Evolutionary conservation across 2,888 invertebrate species (phyloP), one percentile per base, ranked within the genome.

Genomic region (Coelopa pilipes): DNA sequence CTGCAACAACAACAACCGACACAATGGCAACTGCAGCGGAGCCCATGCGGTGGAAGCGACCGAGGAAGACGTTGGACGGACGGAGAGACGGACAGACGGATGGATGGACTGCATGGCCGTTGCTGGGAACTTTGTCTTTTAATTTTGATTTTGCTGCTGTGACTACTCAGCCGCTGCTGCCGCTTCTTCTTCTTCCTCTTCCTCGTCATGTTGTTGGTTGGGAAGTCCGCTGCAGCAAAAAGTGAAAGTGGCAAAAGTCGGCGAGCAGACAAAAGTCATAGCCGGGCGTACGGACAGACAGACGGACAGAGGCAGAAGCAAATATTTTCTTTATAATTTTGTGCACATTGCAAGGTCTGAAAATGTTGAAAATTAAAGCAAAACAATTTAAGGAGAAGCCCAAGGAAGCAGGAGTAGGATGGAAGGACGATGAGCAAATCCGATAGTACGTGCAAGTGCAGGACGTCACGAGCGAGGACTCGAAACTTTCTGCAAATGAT

Each of bases 221-320:
- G n/a, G 46, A 46, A 53, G 67, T 55, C 24, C 34, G 65, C 24
- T 47, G 60, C 47, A 60, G 62, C 69, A 76, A 76, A 78, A 81
- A 83, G 81, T 83, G 81, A 81, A 81, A 81, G 81, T 81, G 82
- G 77, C 78, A 81, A 75, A 78, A 76, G 75, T 74, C 72, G 76
- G 76, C 76, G 53, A 34, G 34, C 34, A 34, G 34, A 34, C 34
- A 34, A 34, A 34, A 34, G 34, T 34, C 34, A 34, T 34, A 34
- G 34, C 34, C 34, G 34, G 60, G 21, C 24, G 7, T 24, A 11
- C 17, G 21, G 34, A 60, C 19, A 60, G 60, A 60, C 9, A 24
- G 15, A 60, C 19, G 5, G 21, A 3, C 17, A 59, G 59, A 59
- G 13, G 49, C 10, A 53, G 53, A 53, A 53, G 53, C 53, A 34